These are phyloP conservation scores for Sycophila texana DNA, from an alignment of 2,888 invertebrate genomes.

Conservation along the genomic window DNA sequence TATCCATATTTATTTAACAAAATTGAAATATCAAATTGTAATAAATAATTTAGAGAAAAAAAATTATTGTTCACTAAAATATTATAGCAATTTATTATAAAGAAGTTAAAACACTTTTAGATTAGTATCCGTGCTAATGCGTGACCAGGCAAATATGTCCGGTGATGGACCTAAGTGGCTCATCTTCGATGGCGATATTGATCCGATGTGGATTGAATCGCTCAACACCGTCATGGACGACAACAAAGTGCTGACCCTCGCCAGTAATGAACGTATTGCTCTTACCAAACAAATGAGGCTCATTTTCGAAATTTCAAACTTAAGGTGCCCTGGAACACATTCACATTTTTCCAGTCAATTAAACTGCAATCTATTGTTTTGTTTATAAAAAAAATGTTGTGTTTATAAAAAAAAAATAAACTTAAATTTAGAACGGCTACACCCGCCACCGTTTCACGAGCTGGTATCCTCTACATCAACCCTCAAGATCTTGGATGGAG, in stretches of 20 bases:
- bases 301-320: conserved; percentile 93
- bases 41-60: no score
- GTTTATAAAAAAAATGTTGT: not conserved
- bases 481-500: conserved; percentile 96
- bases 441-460: conserved; percentile 95
- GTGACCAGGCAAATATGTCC: conserved; percentile 93
- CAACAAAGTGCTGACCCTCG: conserved; percentile 93
- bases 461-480: conserved; percentile 96
- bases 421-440: conserved; percentile 85
- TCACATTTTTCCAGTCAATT: not conserved
- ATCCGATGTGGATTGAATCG: conserved; percentile 99
- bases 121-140: conserved; percentile 94
- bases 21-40: not conserved
- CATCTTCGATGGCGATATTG: conserved; percentile 95
- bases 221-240: conserved; percentile 98
- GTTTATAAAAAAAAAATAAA: not conserved
- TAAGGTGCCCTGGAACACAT: conserved; percentile 73
- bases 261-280: conserved; percentile 96
- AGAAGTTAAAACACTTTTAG: conserved; percentile 67
- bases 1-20: not conserved
- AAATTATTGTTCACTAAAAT: no score
- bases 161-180: conserved; percentile 96
- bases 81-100: no score
- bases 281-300: conserved; percentile 92
- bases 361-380: not conserved